A percentile compares a stretch with the other conserved stretches of the same genome.
Evolutionary conservation across 1,140 invertebrate species (phyloP).

Genomic region (Atta colombica): DNA sequence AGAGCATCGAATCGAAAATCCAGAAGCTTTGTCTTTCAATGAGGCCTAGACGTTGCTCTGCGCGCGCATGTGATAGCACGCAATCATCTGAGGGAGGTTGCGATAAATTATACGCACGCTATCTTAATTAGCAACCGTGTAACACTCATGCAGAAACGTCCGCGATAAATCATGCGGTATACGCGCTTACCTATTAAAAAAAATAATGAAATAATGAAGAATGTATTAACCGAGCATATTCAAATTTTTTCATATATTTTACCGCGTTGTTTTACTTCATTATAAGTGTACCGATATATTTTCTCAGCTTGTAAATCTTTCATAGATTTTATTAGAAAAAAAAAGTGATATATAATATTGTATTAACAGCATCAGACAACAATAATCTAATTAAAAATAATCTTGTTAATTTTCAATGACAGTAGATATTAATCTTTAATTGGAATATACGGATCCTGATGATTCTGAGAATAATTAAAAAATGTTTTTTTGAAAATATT

Average conservation of each 20-base stretch:
- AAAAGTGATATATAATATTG: no score
- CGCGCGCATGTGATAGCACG: slow-evolving; percentile 22
- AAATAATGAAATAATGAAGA: slow-evolving; percentile 6
- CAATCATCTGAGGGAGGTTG: slow-evolving; percentile 18
- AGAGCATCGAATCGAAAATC: slow-evolving; percentile 38
- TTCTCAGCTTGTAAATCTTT: background rate
- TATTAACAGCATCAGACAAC: no score
- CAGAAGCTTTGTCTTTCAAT: slow-evolving; percentile 7
- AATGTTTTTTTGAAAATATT: no score
- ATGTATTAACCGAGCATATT: background rate
- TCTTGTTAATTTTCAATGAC: no score
- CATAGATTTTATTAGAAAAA: background rate
- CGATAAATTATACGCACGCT: slow-evolving; percentile 54
- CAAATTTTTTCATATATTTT: background rate
- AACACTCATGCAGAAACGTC: slow-evolving; percentile 16
- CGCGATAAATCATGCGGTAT: slow-evolving; percentile 18
- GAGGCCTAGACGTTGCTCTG: slow-evolving; percentile 22
- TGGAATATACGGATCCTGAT: no score
- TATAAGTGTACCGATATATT: background rate
- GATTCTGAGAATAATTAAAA: no score
- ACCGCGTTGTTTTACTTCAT: background rate
- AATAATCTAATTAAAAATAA: no score
- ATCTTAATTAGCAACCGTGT: slow-evolving; percentile 27
- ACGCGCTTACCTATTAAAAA: background rate
- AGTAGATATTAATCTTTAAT: no score